Percentiles rank a stretch among this genome's conserved stretches.
Evolutionary conservation across 2,113 vertebrate species (phyloP).

Genomic region (Chamaea fasciata): DNA sequence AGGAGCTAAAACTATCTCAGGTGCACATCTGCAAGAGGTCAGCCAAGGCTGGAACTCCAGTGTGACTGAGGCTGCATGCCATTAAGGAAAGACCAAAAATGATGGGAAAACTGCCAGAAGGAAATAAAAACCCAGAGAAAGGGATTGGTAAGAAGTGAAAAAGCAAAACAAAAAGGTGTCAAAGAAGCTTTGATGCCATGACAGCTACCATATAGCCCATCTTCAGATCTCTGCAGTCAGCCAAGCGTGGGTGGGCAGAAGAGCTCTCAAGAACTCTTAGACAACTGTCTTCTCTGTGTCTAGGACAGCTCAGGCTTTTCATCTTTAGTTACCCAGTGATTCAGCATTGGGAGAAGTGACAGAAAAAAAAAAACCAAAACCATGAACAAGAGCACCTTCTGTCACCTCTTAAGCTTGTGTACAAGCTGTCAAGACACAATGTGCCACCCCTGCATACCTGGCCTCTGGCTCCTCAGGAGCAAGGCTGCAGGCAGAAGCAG

Average conservation of each 20-base stretch:
- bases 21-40: neutral
- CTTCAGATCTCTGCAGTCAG: conserved; percentile 7
- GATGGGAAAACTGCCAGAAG: neutral
- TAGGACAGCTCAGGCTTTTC: conserved; percentile 2
- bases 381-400: neutral
- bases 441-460: neutral
- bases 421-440: neutral
- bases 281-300: neutral
- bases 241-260: neutral
- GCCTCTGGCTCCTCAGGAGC: neutral
- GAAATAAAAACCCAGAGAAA: neutral
- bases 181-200: conserved; percentile 5
- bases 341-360: neutral
- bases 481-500: neutral
- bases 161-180: neutral
- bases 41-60: neutral
- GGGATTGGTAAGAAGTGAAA: neutral
- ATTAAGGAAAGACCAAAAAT: neutral
- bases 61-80: neutral
- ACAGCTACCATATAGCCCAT: neutral
- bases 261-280: neutral
- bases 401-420: neutral
- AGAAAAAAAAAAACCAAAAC: too few relatives aligned
- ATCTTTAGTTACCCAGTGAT: neutral
- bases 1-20: neutral